Base-by-base conservation (phyloP, 2,888 invertebrate species). In the Aradus depressus region DNA sequence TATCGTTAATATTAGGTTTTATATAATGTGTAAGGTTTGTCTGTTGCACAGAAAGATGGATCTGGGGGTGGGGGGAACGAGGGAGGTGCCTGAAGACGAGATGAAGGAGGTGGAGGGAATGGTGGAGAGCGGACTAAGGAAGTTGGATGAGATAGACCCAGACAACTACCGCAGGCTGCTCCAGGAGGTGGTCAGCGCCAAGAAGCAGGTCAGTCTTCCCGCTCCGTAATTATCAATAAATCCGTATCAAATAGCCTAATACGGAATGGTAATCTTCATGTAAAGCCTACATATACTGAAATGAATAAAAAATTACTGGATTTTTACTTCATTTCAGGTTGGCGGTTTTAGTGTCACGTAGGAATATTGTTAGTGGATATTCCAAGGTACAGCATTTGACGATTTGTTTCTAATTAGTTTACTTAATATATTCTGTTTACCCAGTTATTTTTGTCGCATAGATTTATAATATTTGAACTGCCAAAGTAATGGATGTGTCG, bases 71-170 rank as follows among this genome's bases (percentile, higher is more conserved):
- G 66, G 43, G 61, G 58, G 44, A 58, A 59, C 42, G 2, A 57
- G 50, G 32, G 52, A 55, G 31, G 52, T 58, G 6, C 42, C 44
- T n/a, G 8, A 34, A 8, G 41, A 44, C 3, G 65, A 66, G 43
- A 62, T 59, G 44, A 58, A 59, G 23, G 52, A 63, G 4, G 58
- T 70, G 3, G 57, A 63, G 32, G 64, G 67, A 58, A 62, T 75
- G 45, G 72, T 74, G 1, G 65, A 70, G 52, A 68, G 69, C 52
- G 74, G 72, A 2, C 65, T 72, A 2, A 61, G 66, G 4, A 68
- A 68, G 6, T 60, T 76, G 25, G 74, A 75, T 58, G 65, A 69
- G n/a, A 65, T 68, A 44, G 74, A 74, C 60, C 65, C 66, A 6
- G 74, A 75, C 59, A 65, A 71, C 53, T 63, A 66, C 5, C 73